Base-by-base conservation (phyloP, 2,113 vertebrate species). In the Butorides virescens region DNA sequence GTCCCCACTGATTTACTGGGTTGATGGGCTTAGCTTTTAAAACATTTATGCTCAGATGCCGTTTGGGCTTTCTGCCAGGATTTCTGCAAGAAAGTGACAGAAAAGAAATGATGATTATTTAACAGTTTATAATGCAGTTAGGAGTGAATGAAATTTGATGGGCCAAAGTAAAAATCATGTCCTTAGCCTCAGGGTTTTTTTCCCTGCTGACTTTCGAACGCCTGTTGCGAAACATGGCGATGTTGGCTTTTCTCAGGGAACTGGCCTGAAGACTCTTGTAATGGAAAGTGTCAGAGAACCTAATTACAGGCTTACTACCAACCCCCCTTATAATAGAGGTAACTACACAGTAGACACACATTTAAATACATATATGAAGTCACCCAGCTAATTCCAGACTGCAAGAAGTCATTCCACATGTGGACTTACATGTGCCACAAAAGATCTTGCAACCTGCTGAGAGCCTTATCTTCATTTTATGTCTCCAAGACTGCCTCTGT, bases 61-160 rank as follows among this genome's bases (percentile, higher is more conserved):
- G 10, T 91, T 94, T 86, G 59, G 77, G 59, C 50, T 90, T 18
- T 68, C 59, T 95, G 66, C 73, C 84, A 91, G 59, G 55, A 80
- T 83, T 97, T 96, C 86, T 90, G 53, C 18, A 67, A 92, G 84
- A 85, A 95, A 95, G 37, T 70, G 84, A 50, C 77, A 82, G 89
- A 87, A 95, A 91, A 87, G 17, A 83, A 91, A 88, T 73, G 4
- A 66, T 68, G 46, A 87, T 94, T 95, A 67, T 95, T 96, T 83
- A 90, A 94, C 77, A 86, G 62, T 82, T 95, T 86, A 86, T 85
- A 92, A 88, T 58, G 71, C 87, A 74, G 55, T 75, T 82, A 93
- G 86, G 39, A 71, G 46, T 59, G 63, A 95, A 93, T 47, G 50
- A 85, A 88, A 95, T 82, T 76, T 95, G 84, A 88, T 91, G 66